Conservation (phyloP, 2,113 vertebrate species). For the Boleophthalmus pectinirostris region DNA sequence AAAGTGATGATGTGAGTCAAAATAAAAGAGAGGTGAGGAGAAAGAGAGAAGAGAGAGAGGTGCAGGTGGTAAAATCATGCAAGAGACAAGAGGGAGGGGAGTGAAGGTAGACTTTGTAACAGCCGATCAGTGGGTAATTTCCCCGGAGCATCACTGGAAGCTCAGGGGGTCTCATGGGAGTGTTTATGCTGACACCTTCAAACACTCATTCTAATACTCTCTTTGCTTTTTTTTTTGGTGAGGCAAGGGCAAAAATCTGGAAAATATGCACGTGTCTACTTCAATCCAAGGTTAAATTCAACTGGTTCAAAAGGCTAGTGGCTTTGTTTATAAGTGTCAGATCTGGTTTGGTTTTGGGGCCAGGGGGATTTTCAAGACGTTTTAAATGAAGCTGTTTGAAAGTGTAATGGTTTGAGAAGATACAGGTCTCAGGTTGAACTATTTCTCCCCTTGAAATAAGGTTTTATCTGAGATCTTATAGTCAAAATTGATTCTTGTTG, state of each 20-base stretch:
- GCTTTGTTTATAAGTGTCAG: neutral
- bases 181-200: slow-evolving; percentile 52
- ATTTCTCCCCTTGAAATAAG: too few relatives aligned
- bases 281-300: slow-evolving; percentile 8
- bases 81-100: slow-evolving; percentile 22
- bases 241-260: slow-evolving; percentile 41
- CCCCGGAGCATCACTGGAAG: slow-evolving; percentile 59
- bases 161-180: slow-evolving; percentile 57
- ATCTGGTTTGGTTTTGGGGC: neutral
- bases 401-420: neutral
- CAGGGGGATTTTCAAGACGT: neutral
- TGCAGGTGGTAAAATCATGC: slow-evolving; percentile 19
- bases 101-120: slow-evolving; percentile 46
- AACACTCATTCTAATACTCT: slow-evolving; percentile 17
- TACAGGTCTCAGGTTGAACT: neutral
- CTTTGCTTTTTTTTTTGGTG: slow-evolving; percentile 14
- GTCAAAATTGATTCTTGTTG: too few relatives aligned
- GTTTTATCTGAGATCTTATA: too few relatives aligned
- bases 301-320: neutral
- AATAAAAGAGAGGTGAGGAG: slow-evolving; percentile 6
- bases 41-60: slow-evolving; percentile 12
- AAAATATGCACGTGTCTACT: slow-evolving; percentile 32
- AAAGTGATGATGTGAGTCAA: slow-evolving; percentile 55
- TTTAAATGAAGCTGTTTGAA: neutral
- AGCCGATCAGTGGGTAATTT: slow-evolving; percentile 62